Base-by-base conservation (phyloP, 1,140 invertebrate genomes). In the Agrypnia vestita region DNA sequence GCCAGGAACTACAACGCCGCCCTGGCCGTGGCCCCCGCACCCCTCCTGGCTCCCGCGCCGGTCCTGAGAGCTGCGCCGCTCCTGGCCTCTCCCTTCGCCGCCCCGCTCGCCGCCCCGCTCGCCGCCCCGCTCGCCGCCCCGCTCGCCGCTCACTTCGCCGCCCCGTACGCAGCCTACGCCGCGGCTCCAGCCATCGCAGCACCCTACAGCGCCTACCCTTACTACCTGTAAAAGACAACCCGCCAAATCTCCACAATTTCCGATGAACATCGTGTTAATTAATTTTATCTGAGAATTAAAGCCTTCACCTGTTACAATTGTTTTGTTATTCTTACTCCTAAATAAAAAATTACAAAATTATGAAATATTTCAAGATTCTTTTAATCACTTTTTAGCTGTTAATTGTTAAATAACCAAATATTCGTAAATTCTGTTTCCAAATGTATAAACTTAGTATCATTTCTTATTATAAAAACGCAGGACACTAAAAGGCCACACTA, bases 1-100 rank as follows among this genome's bases (percentile, higher is more conserved):
- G 86, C 88, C 47, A 86, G 87, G 64, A 88, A 89, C 83, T 89
- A 86, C 80, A 87, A 88, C 62, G 87, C 86, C 35, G 81, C 86
- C 71, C 84, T 86, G 13, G 73, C 84, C 21, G 86, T 86, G 1
- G 79, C 84, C 11, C 25, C 71, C 19, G 51, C 53, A n/a, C 67
- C 47, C 3, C 10, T 64, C 21, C 3, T 43, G 3, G 55, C 82
- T 21, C 71, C 72, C 3, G 80, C 85, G 82, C 86, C 87, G n/a
- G 74, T 82, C 55, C 81, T 85, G 61, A 84, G 85, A 15, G 21
- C 83, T 17, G 79, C 77, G 11, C 71, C 71, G 17, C 13, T 74
- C 6, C 25, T 74, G 13, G 17, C 12, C 1, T 51, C 49, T 51
- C 44, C 35, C 21, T 75, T 76, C 59, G 80, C 82, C 25, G 74